A percentile compares a stretch with the other conserved stretches of the same genome.
phyloP scores from a whole-genome alignment of 2,113 vertebrate species.

The Bubo blakistoni region DNA sequence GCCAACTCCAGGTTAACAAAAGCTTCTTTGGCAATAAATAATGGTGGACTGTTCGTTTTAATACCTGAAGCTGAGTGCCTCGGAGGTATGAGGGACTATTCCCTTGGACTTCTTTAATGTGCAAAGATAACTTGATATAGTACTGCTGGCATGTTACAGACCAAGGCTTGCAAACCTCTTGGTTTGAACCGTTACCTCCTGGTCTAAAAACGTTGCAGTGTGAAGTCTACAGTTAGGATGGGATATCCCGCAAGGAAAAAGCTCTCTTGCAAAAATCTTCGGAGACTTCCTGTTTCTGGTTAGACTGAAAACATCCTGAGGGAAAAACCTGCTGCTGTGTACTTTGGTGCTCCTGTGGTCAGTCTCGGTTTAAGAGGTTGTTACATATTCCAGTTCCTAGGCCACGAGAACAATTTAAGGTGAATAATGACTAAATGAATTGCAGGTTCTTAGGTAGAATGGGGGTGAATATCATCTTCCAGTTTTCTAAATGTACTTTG shows the following conservation, averaged over 20 bases:
- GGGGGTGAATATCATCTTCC: background rate
- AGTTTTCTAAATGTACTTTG: background rate
- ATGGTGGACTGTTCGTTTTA: background rate
- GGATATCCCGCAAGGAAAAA: conserved; percentile 6
- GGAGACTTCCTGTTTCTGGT: conserved; percentile 40
- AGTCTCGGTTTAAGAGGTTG: background rate
- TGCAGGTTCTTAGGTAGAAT: background rate
- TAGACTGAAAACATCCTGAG: conserved; percentile 47
- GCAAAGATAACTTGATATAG: background rate
- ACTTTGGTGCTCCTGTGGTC: conserved; percentile 47
- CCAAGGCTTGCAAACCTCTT: background rate
- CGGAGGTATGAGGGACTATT: background rate
- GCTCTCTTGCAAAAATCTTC: background rate
- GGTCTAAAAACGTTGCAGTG: background rate
- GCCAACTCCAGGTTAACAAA: background rate
- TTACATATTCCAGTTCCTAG: background rate
- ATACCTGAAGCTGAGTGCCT: background rate
- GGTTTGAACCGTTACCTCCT: background rate
- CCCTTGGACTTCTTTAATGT: background rate
- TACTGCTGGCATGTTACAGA: background rate
- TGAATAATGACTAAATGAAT: background rate
- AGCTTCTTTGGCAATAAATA: background rate
- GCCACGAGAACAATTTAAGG: background rate
- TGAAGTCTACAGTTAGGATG: background rate
- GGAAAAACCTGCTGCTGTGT: conserved; percentile 19